A percentile compares a stretch with the other conserved stretches of the same genome.
Evolutionary conservation across 2,888 invertebrate species (phyloP).

Genomic region (Epinotia bilunana): DNA sequence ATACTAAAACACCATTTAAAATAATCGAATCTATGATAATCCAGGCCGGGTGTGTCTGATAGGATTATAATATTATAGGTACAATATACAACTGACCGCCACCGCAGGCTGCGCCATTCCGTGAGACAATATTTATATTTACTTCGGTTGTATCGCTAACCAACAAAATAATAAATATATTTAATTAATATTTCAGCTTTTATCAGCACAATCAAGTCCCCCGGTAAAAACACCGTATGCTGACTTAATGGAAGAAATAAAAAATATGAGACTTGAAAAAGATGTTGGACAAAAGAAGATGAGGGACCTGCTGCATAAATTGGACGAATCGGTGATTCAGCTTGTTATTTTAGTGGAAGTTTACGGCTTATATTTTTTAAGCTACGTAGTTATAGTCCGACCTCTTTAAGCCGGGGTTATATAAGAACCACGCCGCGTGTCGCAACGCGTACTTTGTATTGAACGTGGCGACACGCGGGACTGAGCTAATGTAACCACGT

Average conservation of each 20-base stretch:
- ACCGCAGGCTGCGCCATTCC: no score
- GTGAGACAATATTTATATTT: background rate
- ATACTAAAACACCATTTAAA: no score
- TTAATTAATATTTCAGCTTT: conserved; percentile 29
- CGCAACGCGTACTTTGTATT: no score
- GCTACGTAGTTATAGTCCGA: background rate
- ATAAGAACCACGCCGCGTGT: no score
- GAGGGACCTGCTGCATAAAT: conserved; percentile 62
- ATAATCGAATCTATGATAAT: no score
- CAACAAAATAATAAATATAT: background rate
- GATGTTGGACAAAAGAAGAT: conserved; percentile 60
- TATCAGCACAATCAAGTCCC: conserved; percentile 47
- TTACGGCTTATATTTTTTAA: background rate
- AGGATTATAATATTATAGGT: no score
- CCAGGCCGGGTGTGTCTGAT: no score
- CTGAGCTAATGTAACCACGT: no score
- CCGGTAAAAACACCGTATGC: conserved; percentile 49
- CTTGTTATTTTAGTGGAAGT: conserved; percentile 6
- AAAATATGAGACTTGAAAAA: conserved; percentile 68
- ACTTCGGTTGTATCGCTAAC: background rate
- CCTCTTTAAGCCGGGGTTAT: no score
- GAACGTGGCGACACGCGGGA: no score
- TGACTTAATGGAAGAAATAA: conserved; percentile 63
- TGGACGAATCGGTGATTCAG: conserved; percentile 67
- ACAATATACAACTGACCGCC: no score